Evolutionary conservation across 2,888 invertebrate species (phyloP).

Genomic region (Glyphotaelius pellucidus): DNA sequence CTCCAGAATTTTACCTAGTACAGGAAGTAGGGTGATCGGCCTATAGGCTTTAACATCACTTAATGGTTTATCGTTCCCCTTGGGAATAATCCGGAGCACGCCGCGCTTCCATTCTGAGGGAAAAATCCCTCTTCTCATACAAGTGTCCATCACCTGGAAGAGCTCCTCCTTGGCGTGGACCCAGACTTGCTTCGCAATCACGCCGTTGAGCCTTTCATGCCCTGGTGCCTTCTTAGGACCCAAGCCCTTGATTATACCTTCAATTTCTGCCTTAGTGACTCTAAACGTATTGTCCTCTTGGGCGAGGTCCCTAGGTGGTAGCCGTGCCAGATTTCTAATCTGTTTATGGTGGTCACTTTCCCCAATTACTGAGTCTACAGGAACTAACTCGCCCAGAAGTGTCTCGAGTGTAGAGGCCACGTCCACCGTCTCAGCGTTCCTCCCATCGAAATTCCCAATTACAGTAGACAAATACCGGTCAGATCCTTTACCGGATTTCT

Average conservation of each 20-base stretch:
- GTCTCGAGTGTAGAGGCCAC: too few relatives aligned
- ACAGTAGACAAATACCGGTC: too few relatives aligned
- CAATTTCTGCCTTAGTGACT: conserved; percentile 18
- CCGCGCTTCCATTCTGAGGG: conserved; percentile 43
- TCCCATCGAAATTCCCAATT: too few relatives aligned
- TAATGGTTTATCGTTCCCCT: conserved; percentile 64
- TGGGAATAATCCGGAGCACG: conserved; percentile 59
- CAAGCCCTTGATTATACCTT: neutral
- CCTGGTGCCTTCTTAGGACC: conserved; percentile 43
- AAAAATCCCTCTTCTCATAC: neutral
- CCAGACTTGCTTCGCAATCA: conserved; percentile 39
- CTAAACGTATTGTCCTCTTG: too few relatives aligned
- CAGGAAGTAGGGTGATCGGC: conserved; percentile 66
- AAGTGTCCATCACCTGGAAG: neutral
- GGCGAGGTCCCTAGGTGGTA: too few relatives aligned
- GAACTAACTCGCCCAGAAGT: too few relatives aligned
- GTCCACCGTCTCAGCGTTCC: too few relatives aligned
- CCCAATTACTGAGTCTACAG: too few relatives aligned
- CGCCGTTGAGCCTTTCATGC: conserved; percentile 7
- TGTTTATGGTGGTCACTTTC: too few relatives aligned
- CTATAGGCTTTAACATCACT: conserved; percentile 66
- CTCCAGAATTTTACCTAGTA: conserved; percentile 62
- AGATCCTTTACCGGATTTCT: too few relatives aligned
- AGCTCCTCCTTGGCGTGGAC: neutral
- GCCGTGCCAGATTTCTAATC: too few relatives aligned